phyloP scores from a whole-genome alignment of 2,797 vertebrate species.

The Knipowitschia caucasica region DNA sequence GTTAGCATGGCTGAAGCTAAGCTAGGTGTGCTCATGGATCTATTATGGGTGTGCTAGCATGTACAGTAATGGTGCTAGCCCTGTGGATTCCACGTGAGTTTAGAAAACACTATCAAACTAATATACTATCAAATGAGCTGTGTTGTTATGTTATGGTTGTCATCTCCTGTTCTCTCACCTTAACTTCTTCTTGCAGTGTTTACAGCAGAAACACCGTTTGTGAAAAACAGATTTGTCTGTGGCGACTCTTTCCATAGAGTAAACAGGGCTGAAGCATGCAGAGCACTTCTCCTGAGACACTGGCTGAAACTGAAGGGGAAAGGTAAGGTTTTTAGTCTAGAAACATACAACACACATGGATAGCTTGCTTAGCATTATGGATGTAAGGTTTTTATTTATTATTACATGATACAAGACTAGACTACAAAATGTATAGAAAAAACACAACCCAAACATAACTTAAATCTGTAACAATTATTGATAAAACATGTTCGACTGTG shows the following conservation, averaged over 20 bases:
- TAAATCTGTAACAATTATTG: no score
- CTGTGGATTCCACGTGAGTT: no score
- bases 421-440: no score
- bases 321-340: conserved; percentile 7
- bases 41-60: no score
- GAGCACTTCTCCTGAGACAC: conserved; percentile 71
- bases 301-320: conserved; percentile 71
- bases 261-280: conserved; percentile 77
- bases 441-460: no score
- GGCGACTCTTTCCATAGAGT: conserved; percentile 76
- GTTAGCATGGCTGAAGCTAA: no score
- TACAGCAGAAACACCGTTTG: conserved; percentile 83
- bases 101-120: no score
- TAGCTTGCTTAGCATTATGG: background rate
- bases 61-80: no score
- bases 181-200: conserved; percentile 78
- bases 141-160: no score
- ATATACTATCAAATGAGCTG: no score
- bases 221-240: conserved; percentile 78
- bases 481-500: no score
- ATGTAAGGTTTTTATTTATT: background rate
- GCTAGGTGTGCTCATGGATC: no score
- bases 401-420: background rate
- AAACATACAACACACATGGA: conserved; percentile 8
- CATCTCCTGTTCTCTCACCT: conserved; percentile 72